Conservation (phyloP, 1,140 invertebrate species). For the Megalonaias nervosa region DNA sequence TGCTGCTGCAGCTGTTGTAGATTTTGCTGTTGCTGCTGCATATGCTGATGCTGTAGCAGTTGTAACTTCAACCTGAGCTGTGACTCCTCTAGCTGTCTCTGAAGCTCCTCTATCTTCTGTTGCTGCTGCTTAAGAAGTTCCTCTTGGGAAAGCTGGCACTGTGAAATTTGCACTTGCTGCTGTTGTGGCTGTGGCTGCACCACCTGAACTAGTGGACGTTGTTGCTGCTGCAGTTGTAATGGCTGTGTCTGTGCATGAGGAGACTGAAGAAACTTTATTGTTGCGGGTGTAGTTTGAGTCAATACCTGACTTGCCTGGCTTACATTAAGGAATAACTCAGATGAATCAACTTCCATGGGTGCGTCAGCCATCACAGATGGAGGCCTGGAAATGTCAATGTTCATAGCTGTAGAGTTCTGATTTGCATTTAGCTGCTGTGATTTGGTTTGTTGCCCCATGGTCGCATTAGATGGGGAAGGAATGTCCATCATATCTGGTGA, state of each 20-base stretch:
- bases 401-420: conserved; percentile 46
- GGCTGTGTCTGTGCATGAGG: conserved; percentile 13
- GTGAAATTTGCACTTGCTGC: conserved; percentile 1
- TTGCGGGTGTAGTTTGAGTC: conserved; percentile 28
- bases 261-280: conserved; percentile 24
- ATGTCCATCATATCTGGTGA: conserved; percentile 63
- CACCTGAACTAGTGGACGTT: conserved; percentile 1
- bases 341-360: conserved; percentile 67
- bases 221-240: neutral
- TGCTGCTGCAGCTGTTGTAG: conserved; percentile 52
- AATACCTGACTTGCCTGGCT: conserved; percentile 11
- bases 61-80: conserved; percentile 59
- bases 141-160: conserved; percentile 75
- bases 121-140: conserved; percentile 82
- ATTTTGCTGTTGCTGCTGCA: conserved; percentile 61
- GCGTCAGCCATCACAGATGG: conserved; percentile 62
- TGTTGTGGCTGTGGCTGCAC: conserved; percentile 26
- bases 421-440: conserved; percentile 9
- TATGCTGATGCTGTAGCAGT: conserved; percentile 60
- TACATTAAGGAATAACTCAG: conserved; percentile 36
- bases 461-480: conserved; percentile 21
- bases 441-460: neutral
- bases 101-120: conserved; percentile 88
- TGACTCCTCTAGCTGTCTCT: conserved; percentile 80
- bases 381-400: conserved; percentile 60